These are phyloP conservation scores for Platyura marginata DNA, from an alignment of 1,140 invertebrate genomes.

Conservation along the genomic window DNA sequence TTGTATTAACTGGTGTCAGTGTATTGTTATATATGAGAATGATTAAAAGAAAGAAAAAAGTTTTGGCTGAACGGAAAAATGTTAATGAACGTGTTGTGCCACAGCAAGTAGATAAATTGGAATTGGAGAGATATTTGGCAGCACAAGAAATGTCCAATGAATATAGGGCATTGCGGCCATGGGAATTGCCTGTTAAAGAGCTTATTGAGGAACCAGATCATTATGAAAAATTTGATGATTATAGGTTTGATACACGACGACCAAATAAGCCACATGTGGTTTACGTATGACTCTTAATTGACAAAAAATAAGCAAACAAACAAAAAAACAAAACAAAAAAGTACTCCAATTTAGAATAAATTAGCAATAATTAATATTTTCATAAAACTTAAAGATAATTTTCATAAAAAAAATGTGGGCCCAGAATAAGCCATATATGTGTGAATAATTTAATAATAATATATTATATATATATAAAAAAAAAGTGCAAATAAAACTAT, in stretches of 20 bases:
- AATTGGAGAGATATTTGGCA: constrained; percentile 21
- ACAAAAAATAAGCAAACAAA: too few relatives aligned
- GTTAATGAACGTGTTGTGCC: constrained; percentile 15
- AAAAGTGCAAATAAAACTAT: neutral
- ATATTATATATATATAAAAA: too few relatives aligned
- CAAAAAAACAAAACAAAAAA: too few relatives aligned
- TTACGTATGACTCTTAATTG: constrained; percentile 25
- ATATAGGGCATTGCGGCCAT: constrained; percentile 21
- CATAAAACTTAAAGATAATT: too few relatives aligned
- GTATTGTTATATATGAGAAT: constrained; percentile 22
- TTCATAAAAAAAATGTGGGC: too few relatives aligned
- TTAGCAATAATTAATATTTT: too few relatives aligned
- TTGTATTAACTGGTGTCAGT: constrained; percentile 18
- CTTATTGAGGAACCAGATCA: constrained; percentile 19
- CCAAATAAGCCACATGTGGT: constrained; percentile 17
- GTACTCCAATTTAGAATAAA: too few relatives aligned
- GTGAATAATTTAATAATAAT: too few relatives aligned
- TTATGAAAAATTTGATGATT: constrained; percentile 24
- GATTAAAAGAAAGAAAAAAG: constrained; percentile 17
- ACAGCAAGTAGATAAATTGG: constrained; percentile 21
- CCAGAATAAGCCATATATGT: too few relatives aligned
- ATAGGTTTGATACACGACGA: constrained; percentile 7
- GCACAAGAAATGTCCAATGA: constrained; percentile 22
- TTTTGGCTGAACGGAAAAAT: constrained; percentile 16
- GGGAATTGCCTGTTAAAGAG: constrained; percentile 22